Base-by-base conservation (phyloP, 92 coral and sea anemone species). In the Zoanthus sansibaricus region DNA sequence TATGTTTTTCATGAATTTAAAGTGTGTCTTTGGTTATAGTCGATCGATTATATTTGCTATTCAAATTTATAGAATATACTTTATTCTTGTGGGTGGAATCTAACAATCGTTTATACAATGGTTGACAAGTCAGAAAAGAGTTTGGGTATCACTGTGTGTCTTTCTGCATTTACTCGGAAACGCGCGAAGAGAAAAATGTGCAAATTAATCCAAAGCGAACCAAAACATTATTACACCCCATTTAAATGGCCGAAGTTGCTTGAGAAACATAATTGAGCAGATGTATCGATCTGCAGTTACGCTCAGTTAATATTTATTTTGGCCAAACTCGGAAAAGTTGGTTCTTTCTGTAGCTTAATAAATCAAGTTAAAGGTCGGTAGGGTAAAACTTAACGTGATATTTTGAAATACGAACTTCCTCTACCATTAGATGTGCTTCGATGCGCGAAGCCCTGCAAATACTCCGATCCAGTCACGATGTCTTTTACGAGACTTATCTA, bases 391-490 rank as follows among this genome's bases (percentile, higher is more conserved):
- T 20, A 17, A 64, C 75, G 85, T 80, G 85, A 80, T 80, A 80
- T 80, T 62, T 80, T 80, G 85, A 80, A 80, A 80, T 80, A 33
- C 44, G 85, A 80, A 79, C 84, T 79, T 14, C 25, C 69, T 62
- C 9, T 20, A 20, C 45, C 20, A 64, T 80, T 80, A 25, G 85
- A 64, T 44, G 18, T 80, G 85, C 59, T 64, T 80, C 74, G 46
- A 21, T 80, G 85, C 75, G 85, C 85, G 64, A n/a, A 9, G 31
- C 12, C 64, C 52, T 37, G 42, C 42, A 37, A 37, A 37, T 2
- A 30, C 13, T 21, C 16, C 16, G 16, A 25, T 25, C 8, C 25
- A 20, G 85, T 80, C 85, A 80, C 85, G 85, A 67, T 66, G 17
- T 58, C 66, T 14, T 13, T 78, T 25, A 54, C 72, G 83, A 42